Conservation (phyloP, 2,113 vertebrate species). For the Pampusana beccarii region DNA sequence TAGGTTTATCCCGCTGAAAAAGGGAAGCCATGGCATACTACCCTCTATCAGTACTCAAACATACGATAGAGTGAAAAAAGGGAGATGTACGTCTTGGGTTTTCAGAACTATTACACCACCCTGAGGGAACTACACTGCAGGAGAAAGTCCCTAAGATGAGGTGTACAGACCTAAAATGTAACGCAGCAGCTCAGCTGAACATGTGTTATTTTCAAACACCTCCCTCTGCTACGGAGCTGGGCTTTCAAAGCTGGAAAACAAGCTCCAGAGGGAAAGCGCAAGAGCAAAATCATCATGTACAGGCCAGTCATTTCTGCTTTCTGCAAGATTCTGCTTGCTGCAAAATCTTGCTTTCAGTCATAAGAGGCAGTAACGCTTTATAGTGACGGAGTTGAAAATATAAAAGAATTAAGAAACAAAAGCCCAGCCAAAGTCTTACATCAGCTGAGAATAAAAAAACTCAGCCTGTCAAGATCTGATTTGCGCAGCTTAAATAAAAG, state of each 20-base stretch:
- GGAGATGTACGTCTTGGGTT: not conserved
- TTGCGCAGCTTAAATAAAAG: conserved; percentile 7
- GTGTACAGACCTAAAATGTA: not conserved
- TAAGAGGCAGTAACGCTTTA: conserved; percentile 33
- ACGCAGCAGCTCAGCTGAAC: conserved; percentile 12
- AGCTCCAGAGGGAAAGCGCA: conserved; percentile 30
- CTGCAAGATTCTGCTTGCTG: conserved; percentile 10
- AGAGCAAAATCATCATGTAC: conserved; percentile 7
- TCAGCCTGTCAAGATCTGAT: not conserved
- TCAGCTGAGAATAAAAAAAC: conserved; percentile 1
- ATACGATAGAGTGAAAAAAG: not conserved
- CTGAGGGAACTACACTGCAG: not conserved
- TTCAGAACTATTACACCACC: not conserved
- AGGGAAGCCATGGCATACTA: not conserved
- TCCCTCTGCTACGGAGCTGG: not conserved
- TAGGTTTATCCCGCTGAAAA: not conserved
- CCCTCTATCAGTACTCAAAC: not conserved
- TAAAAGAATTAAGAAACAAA: conserved; percentile 50
- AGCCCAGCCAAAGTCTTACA: conserved; percentile 14
- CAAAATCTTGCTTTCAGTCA: conserved; percentile 29
- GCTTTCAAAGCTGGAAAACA: conserved; percentile 19
- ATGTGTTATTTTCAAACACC: conserved; percentile 26
- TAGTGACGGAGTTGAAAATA: conserved; percentile 34
- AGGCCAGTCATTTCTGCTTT: conserved; percentile 43
- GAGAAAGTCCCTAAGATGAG: not conserved